A percentile compares a stretch with the other conserved stretches of the same genome.
These are phyloP conservation scores for Hozukius guyotensis DNA, from an alignment of 2,797 vertebrate genomes.

Conservation along the genomic window DNA sequence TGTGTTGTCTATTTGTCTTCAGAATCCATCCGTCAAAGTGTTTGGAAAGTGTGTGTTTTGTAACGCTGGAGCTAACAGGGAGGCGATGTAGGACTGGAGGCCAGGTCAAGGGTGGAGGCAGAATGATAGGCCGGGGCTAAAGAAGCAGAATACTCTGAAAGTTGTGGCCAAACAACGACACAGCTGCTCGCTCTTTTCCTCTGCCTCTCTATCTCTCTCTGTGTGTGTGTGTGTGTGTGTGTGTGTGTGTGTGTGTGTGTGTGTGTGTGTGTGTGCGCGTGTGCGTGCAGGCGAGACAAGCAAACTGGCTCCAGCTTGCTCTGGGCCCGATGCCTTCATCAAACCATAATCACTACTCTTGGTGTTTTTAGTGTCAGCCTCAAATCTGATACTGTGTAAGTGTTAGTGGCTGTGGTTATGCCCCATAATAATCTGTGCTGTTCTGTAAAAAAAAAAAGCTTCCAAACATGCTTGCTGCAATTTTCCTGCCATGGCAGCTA, in stretches of 20 bases:
- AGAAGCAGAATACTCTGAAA: conserved; percentile 24
- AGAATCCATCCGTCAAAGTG: conserved; percentile 11
- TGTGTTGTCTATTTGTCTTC: conserved; percentile 8
- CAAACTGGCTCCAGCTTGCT: conserved; percentile 59
- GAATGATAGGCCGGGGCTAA: background rate
- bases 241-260: background rate
- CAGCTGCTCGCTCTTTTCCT: conserved; percentile 25
- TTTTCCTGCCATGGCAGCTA: conserved; percentile 25
- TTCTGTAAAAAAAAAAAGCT: conserved; percentile 52
- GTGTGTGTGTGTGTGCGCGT: background rate
- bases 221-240: background rate
- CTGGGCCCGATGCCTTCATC: conserved; percentile 57
- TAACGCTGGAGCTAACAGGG: background rate
- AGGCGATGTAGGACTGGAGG: background rate
- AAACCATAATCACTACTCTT: conserved; percentile 72
- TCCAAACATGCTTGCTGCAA: conserved; percentile 1
- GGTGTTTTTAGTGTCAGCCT: conserved; percentile 69
- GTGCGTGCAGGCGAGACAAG: conserved; percentile 15
- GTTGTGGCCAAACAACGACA: conserved; percentile 11
- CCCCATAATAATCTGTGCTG: conserved; percentile 52
- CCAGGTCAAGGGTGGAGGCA: conserved; percentile 26
- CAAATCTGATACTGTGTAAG: conserved; percentile 68
- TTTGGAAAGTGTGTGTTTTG: conserved; percentile 33
- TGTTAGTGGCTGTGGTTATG: conserved; percentile 55
- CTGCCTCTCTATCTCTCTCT: background rate